Base-by-base conservation (phyloP, 2,113 vertebrate genomes). In the Nothocercus nigrocapillus region DNA sequence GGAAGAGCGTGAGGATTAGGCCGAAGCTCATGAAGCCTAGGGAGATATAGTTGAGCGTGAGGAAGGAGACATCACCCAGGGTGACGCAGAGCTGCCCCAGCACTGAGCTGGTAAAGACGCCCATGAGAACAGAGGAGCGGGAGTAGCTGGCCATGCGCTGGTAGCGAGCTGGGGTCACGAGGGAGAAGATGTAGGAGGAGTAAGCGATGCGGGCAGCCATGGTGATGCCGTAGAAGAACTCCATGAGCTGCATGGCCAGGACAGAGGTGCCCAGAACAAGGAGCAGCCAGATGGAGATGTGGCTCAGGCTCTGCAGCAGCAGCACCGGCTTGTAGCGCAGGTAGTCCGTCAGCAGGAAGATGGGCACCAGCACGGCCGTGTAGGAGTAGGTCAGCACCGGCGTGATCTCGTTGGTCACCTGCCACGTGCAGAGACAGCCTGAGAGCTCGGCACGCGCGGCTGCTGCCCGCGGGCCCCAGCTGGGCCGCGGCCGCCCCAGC, bases 121-220 rank as follows among this genome's bases (percentile, higher is more conserved):
- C 99, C 89, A 99, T 59, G 40, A 99, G 98, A 54, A 99, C 98
- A 0, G 99, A 90, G 0, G 98, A 91, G 64, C 99, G 99, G 0
- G 99, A 99, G 94, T 98, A 99, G 93, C 99, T 96, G 6, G 99
- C 99, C 97, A 99, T 98, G 3, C 98, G 98, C 97, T 99, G 99
- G 96, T 99, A 99, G 38, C 94, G 94, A 3, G 82, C 79, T 0
- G 98, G 98, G 18, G 78, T 87, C 24, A 99, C 99, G 4, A 99
- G 98, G 4, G 99, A 99, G 98, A 99, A 99, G 96, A 99, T 99
- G 95, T 99, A 99, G 87, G 99, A 99, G 82, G 99, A 99, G 93
- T 99, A 99, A 79, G 99, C 99, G 1, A 99, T 98, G 6, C 99
- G 98, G 6, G 99, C 98, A 0, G 99, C 99, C 99, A 99, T 99